Base-by-base conservation (phyloP, 1,140 invertebrate species). In the Belonocnema kinseyi region DNA sequence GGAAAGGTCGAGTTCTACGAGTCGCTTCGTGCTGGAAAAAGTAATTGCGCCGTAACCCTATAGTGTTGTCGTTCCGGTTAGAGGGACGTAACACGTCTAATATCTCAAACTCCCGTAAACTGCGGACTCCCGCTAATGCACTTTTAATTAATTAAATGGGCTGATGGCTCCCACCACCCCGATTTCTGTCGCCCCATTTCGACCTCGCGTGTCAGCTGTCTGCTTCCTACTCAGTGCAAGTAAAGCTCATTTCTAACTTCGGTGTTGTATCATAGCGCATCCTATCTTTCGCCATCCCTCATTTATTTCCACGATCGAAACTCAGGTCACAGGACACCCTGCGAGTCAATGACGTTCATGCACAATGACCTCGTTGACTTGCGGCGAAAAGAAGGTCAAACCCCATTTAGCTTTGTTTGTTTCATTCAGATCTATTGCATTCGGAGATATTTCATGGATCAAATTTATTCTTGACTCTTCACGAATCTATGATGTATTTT, bases 141-240 rank as follows among this genome's bases (percentile, higher is more conserved):
- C 88, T 91, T 91, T 91, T 91, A 92, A 92, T 92, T 92, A 92
- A 92, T 91, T 92, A 92, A 91, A 92, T 89, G 89, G 88, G 84
- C 85, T 87, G 85, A 90, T 89, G 85, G 85, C 80, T 79, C 77
- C 77, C 74, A 71, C 54, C 77, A 74, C 80, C 76, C 80, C 83
- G 72, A 80, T 74, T 56, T 76, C 51, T 53, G 52, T 80, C 80
- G 75, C 77, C 80, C 76, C 79, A 80, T 79, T 80, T 74, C 21
- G 14, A 90, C 89, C 88, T 91, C 90, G 90, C 90, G 90, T 92
- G 91, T 86, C 88, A 85, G 84, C 86, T 88, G 85, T 90, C 86
- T 84, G 85, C 86, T 66, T 40, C 17, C 21, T 21, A 79, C 80
- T 85, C 79, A 79, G 77, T 89, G 88, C 89, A 89, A 88, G 40